A percentile compares a stretch with the other conserved stretches of the same genome.
Evolutionary conservation across 2,113 vertebrate species (phyloP).

Genomic region (Aegypius monachus): DNA sequence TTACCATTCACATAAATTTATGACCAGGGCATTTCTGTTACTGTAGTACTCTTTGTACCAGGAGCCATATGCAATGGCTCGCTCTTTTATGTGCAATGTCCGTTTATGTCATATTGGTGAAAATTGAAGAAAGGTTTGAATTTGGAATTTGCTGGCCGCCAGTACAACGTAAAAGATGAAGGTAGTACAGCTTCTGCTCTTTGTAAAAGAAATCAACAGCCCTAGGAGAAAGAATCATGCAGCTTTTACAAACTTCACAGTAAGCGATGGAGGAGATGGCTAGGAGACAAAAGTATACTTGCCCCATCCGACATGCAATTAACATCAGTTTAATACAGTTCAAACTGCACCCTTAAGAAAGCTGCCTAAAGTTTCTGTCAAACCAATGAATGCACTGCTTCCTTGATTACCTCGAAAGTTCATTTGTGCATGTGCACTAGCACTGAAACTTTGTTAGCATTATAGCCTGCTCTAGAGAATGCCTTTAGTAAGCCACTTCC

Average conservation of each 20-base stretch:
- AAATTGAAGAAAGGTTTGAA: constrained; percentile 33
- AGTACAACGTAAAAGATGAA: neutral
- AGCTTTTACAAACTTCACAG: neutral
- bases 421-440: neutral
- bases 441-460: neutral
- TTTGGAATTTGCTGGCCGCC: neutral
- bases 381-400: neutral
- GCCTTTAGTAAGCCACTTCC: neutral
- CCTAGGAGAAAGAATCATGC: neutral
- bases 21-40: constrained; percentile 37
- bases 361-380: neutral
- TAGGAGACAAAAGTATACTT: neutral
- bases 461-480: neutral
- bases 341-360: neutral
- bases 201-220: neutral
- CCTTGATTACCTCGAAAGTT: neutral
- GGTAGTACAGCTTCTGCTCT: neutral
- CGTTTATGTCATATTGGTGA: neutral
- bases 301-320: neutral
- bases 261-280: neutral
- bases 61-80: neutral
- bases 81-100: neutral
- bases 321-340: neutral
- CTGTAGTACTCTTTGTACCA: constrained; percentile 35
- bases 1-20: constrained; percentile 57